Base-by-base conservation (phyloP, 2,888 invertebrate species). In the Diarsia rubi region DNA sequence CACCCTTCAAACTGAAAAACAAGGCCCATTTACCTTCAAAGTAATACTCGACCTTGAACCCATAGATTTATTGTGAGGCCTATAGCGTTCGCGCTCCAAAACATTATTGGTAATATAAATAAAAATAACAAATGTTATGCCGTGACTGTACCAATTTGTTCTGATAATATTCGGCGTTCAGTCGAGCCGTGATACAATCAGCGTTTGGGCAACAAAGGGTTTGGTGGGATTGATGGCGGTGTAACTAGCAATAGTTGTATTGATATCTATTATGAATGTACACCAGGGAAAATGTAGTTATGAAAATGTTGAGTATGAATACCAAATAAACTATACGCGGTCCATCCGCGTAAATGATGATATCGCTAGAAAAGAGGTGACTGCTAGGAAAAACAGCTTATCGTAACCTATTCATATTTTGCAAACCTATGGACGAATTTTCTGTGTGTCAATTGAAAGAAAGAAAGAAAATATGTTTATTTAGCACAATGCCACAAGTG, bases 81-180 rank as follows among this genome's bases (percentile, higher is more conserved):
- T 72, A 78, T 71, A 63, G 67, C 60, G 52, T 82, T 84, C 63
- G 81, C 82, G 85, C 83, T 86, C 81, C 69, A 71, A 77, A 82
- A 86, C 85, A 86, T 85, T 85, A 86, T 87, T 86, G 84, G 83
- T 77, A 87, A 87, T 83, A 88, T 87, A 87, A 86, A 87, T 88
- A 87, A 87, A 87, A 87, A 88, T 88, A 87, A 87, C 88, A 85
- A 87, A 87, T 86, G 87, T 81, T 84, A 86, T 87, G 83, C 68
- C 87, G 87, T 87, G 88, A 88, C 87, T 85, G 78, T 81, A 84
- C 82, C 87, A 88, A 88, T 87, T 87, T 88, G 88, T 85, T 88
- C 77, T 86, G 87, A 87, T 87, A 86, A 88, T 88, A 88, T 87
- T 87, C 85, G 69, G 80, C 87, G 83, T 84, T 86, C 88, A 77